Evolutionary conservation across 2,888 invertebrate species (phyloP).

Genomic region (Clitarchus hookeri): DNA sequence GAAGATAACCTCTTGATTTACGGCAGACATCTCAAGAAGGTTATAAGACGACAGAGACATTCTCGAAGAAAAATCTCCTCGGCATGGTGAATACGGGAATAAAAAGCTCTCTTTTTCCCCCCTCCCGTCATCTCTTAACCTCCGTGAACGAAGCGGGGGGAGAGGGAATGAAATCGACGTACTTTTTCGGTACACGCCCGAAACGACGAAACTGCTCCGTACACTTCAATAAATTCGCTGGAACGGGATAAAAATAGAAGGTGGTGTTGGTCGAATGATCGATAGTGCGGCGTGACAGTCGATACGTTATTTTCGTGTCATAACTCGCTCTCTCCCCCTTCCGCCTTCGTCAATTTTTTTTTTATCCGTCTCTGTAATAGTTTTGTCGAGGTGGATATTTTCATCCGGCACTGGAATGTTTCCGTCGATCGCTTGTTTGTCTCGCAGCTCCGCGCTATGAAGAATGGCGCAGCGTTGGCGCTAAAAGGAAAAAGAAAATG

Average conservation of each 20-base stretch:
- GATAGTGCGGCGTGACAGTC: conserved; percentile 2
- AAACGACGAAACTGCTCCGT: background rate
- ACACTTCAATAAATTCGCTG: background rate
- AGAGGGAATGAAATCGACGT: background rate
- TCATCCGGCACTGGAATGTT: background rate
- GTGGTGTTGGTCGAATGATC: background rate
- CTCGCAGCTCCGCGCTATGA: background rate
- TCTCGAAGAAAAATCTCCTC: too few relatives aligned
- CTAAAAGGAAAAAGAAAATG: too few relatives aligned
- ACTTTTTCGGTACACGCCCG: background rate
- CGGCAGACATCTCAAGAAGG: background rate
- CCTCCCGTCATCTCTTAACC: background rate
- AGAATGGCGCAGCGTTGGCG: too few relatives aligned
- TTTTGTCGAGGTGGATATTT: conserved; percentile 2
- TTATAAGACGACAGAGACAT: conserved; percentile 3
- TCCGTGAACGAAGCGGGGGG: background rate
- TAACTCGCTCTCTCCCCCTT: background rate
- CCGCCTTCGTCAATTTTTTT: background rate
- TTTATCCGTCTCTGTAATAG: background rate
- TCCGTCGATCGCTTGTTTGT: background rate
- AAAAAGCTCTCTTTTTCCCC: background rate
- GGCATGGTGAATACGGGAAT: background rate
- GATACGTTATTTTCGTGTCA: conserved; percentile 14
- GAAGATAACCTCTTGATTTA: conserved; percentile 3
- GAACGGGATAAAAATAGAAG: background rate